Evolutionary conservation across 1,140 invertebrate genomes (phyloP).

Genomic region (Drosophila sucinea): DNA sequence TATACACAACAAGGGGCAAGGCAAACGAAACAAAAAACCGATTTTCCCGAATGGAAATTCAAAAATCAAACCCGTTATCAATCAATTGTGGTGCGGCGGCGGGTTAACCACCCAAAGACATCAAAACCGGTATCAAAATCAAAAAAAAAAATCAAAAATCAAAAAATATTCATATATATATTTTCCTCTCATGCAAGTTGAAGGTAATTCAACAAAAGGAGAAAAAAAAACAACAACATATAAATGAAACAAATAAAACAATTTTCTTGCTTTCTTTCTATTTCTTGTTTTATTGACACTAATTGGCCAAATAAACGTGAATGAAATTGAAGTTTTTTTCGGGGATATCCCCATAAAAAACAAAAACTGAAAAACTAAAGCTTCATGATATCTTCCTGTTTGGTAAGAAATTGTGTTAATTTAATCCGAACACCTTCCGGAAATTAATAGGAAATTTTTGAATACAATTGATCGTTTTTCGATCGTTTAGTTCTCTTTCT

Average conservation of each 20-base stretch:
- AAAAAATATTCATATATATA: conserved; percentile 28
- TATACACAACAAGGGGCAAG: conserved; percentile 57
- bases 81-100: conserved; percentile 25
- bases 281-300: conserved; percentile 18
- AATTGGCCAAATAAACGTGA: conserved; percentile 1
- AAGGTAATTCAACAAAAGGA: conserved; percentile 1
- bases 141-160: conserved; percentile 70
- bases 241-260: conserved; percentile 5
- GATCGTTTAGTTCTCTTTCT: too few relatives aligned
- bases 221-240: conserved; percentile 4
- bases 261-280: neutral
- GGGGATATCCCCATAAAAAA: neutral
- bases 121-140: conserved; percentile 35
- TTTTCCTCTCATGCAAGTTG: conserved; percentile 18
- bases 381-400: neutral
- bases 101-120: conserved; percentile 66
- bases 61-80: conserved; percentile 58
- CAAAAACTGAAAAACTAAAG: neutral
- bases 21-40: conserved; percentile 18
- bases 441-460: neutral
- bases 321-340: neutral
- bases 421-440: neutral
- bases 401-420: conserved; percentile 5
- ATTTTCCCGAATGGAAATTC: conserved; percentile 44
- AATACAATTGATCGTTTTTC: too few relatives aligned